A percentile compares a stretch with the other conserved stretches of the same genome.
phyloP scores from a whole-genome alignment of 2,888 invertebrate genomes.

The Stenichneumon culpator region DNA sequence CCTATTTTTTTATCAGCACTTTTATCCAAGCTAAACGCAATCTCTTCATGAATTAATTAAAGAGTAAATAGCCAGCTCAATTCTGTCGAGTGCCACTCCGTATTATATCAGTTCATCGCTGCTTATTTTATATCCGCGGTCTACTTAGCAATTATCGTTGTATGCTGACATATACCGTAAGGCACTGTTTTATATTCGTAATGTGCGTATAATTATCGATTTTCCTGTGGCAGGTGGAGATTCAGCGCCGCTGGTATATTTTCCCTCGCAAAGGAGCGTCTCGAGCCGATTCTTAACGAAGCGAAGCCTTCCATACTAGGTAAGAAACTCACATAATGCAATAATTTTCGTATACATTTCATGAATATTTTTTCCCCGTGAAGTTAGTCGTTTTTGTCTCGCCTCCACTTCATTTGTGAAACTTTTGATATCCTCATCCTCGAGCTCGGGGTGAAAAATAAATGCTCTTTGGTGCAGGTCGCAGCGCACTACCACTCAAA shows the following conservation, averaged over 20 bases:
- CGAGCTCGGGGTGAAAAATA: too few species aligned
- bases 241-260: slow-evolving; percentile 85
- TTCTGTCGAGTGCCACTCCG: neutral
- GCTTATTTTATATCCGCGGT: slow-evolving; percentile 40
- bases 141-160: slow-evolving; percentile 55
- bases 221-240: slow-evolving; percentile 80
- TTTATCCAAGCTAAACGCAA: too few species aligned
- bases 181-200: slow-evolving; percentile 9
- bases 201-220: slow-evolving; percentile 54
- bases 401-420: too few species aligned
- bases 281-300: slow-evolving; percentile 86
- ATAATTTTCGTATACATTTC: neutral
- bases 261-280: slow-evolving; percentile 85
- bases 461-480: too few species aligned
- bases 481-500: too few species aligned
- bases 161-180: neutral
- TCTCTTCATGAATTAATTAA: neutral
- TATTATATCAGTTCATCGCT: neutral
- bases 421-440: too few species aligned
- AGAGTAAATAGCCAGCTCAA: neutral
- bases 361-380: too few species aligned
- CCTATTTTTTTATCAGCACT: too few species aligned
- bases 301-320: slow-evolving; percentile 86
- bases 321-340: slow-evolving; percentile 73
- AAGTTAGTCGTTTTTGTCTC: too few species aligned